Percentiles rank a stretch among this genome's conserved stretches.
Evolutionary conservation across 2,113 vertebrate genomes (phyloP).

Genomic region (Mustela lutreola): DNA sequence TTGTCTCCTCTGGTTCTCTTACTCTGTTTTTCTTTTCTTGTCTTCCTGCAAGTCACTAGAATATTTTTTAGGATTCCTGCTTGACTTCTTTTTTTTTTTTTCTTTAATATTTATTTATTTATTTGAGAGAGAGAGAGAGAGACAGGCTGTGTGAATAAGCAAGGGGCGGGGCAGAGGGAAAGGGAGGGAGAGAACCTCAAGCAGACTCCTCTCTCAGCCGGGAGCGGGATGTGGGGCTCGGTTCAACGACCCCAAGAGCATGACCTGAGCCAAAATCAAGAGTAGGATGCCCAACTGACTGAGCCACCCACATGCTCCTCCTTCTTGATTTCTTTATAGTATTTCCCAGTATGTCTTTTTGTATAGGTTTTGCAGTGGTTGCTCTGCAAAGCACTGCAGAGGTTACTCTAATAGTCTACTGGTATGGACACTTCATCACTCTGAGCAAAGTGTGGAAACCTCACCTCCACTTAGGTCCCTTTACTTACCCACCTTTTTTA

Average conservation of each 20-base stretch:
- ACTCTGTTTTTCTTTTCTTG: neutral
- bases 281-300: too few species aligned
- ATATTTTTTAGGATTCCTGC: neutral
- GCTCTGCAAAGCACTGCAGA: neutral
- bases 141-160: too few species aligned
- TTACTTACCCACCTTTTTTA: neutral
- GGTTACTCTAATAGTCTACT: neutral
- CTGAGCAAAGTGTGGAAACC: neutral
- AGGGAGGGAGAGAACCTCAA: too few species aligned
- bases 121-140: too few species aligned
- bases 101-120: too few species aligned
- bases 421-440: neutral
- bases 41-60: neutral
- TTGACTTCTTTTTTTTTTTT: too few species aligned
- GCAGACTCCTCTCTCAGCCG: too few species aligned
- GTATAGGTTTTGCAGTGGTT: neutral
- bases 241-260: too few species aligned
- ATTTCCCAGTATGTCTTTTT: neutral
- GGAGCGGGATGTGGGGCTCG: too few species aligned
- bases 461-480: neutral
- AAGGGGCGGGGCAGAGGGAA: too few species aligned
- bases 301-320: too few species aligned
- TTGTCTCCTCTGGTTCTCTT: neutral
- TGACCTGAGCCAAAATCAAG: too few species aligned
- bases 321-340: neutral